Conservation (phyloP, 2,888 invertebrate genomes). For the Erynnis tages region DNA sequence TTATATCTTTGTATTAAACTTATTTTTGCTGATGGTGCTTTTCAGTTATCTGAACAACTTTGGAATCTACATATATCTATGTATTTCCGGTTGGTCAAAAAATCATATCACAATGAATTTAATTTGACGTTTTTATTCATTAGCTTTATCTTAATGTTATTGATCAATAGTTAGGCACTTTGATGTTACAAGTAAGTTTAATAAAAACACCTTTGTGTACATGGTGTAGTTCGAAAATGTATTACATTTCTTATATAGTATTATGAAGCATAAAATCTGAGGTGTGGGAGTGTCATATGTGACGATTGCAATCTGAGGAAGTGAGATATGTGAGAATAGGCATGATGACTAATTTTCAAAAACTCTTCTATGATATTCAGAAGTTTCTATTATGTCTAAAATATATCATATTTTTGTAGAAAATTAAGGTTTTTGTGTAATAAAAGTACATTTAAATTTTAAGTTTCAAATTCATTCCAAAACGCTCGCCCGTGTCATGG, state of each 20-base stretch:
- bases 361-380: too few relatives aligned
- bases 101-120: conserved; percentile 11
- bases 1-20: too few relatives aligned
- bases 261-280: background rate
- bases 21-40: background rate
- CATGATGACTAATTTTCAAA: too few relatives aligned
- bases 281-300: background rate
- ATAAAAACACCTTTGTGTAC: background rate
- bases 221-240: conserved; percentile 8
- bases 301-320: too few relatives aligned
- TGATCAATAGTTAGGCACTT: background rate
- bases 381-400: too few relatives aligned
- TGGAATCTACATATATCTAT: background rate
- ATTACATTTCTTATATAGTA: background rate
- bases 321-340: too few relatives aligned
- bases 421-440: too few relatives aligned
- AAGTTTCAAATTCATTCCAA: too few relatives aligned
- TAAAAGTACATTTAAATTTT: too few relatives aligned
- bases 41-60: too few relatives aligned
- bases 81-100: background rate
- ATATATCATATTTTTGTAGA: too few relatives aligned
- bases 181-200: background rate
- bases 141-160: conserved; percentile 6
- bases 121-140: conserved; percentile 14
- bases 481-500: too few relatives aligned